Evolutionary conservation across 2,113 vertebrate species (phyloP), one percentile per base, ranked within the genome.

Genomic region (Ammodytes dubius): DNA sequence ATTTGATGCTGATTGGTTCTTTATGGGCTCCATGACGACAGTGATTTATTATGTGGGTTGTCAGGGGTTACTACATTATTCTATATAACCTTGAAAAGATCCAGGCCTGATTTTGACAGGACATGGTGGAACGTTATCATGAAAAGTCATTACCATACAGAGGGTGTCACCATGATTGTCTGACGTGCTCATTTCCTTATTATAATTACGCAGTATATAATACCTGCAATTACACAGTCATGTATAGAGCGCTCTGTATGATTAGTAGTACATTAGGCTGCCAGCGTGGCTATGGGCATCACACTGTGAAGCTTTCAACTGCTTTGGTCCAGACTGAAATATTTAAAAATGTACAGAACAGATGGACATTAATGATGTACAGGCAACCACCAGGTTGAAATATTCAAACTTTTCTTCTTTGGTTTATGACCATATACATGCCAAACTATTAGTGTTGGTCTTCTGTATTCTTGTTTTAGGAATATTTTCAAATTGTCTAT

Each of bases 1-100:
- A 70, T 73, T 57, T 14, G 8, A 73, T 27, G 19, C 73, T 81
- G 83, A 88, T 74, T 81, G 85, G 81, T 68, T 65, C 78, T 61
- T 80, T 86, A 19, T 5, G 50, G 75, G 52, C 5, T 67, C 56
- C 60, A 9, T 9, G 2, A n/a, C 69, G 78, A 82, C 86, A 83
- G 17, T 82, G 73, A 86, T 86, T 86, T 70, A 86, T 86, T 0
- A 61, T 40, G 1, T 0, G 42, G 56, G 53, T 7, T 69, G 12
- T 58, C 46, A 12, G 13, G 49, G 27, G 46, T 43, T 13, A 58
- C 42, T 73, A 27, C 66, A 74, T 74, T 64, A 73, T 76, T 77
- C 61, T 70, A 40, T 37, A 42, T 45, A 57, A 75, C 83, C 66
- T 43, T 87, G 72, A 86, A 75, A 63, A 39, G 57, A 84, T 69